Percentiles rank a stretch among this genome's conserved stretches.
phyloP scores from a whole-genome alignment of 2,888 invertebrate genomes.

The Eumerus sabulonum region DNA sequence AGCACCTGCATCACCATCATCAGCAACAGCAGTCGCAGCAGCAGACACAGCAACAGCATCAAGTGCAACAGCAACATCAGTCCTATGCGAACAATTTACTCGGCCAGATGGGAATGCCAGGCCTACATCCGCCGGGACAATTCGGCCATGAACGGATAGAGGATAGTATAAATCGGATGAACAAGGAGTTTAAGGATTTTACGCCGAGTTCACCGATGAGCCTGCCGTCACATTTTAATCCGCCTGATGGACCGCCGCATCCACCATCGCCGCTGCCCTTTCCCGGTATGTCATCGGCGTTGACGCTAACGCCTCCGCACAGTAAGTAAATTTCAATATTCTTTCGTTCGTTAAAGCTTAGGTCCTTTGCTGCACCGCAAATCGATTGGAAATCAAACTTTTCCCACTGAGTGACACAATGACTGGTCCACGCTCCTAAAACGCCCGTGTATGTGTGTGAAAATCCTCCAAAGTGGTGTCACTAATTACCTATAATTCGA shows the following conservation, averaged over 20 bases:
- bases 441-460: constrained; percentile 15
- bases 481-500: constrained; percentile 69
- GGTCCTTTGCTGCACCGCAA: constrained; percentile 34
- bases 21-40: constrained; percentile 65
- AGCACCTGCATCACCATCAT: constrained; percentile 57
- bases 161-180: constrained; percentile 77
- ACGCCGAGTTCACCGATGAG: constrained; percentile 79
- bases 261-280: constrained; percentile 84
- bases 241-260: constrained; percentile 79
- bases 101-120: constrained; percentile 76
- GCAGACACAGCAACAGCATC: constrained; percentile 70
- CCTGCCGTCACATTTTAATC: constrained; percentile 77
- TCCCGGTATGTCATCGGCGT: constrained; percentile 86
- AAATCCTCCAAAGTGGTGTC: constrained; percentile 49
- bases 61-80: constrained; percentile 74
- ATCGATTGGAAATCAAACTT: constrained; percentile 36
- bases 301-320: constrained; percentile 90
- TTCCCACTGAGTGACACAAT: constrained; percentile 14
- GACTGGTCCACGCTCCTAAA: background rate
- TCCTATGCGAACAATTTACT: constrained; percentile 76
- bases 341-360: background rate
- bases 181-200: constrained; percentile 78
- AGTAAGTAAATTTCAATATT: constrained; percentile 81
- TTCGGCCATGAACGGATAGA: constrained; percentile 77
- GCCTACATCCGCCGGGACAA: constrained; percentile 71